These are phyloP conservation scores for Meloidogyne chitwoodi DNA, from an alignment of 1,140 invertebrate genomes.

Conservation along the genomic window DNA sequence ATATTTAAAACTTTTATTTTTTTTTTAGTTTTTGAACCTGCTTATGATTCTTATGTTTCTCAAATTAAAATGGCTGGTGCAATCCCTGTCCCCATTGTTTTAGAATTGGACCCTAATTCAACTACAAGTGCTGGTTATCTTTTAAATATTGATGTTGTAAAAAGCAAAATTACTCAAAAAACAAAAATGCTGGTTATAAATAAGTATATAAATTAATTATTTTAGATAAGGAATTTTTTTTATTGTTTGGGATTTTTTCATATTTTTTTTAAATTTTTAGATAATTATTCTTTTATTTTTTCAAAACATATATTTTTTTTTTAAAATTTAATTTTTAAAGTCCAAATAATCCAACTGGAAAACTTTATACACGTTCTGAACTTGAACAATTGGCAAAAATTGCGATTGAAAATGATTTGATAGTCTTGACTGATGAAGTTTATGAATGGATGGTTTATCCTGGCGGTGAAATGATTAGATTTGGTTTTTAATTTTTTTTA, in stretches of 20 bases:
- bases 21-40: conserved; percentile 93
- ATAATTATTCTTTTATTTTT: too few species aligned
- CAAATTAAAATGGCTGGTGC: conserved; percentile 83
- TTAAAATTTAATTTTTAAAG: conserved; percentile 29
- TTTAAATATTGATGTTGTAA: conserved; percentile 77
- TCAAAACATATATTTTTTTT: not conserved
- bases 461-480: conserved; percentile 79
- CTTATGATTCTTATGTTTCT: conserved; percentile 93
- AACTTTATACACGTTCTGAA: conserved; percentile 65
- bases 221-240: too few species aligned
- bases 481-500: conserved; percentile 66
- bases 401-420: conserved; percentile 83
- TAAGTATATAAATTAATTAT: conserved; percentile 80
- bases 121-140: conserved; percentile 77
- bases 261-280: not conserved
- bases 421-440: conserved; percentile 91
- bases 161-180: conserved; percentile 76
- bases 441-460: conserved; percentile 95
- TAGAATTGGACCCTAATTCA: conserved; percentile 67
- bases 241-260: not conserved
- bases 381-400: conserved; percentile 75
- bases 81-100: conserved; percentile 77
- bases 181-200: conserved; percentile 94
- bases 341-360: conserved; percentile 57
- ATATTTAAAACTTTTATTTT: too few species aligned